Base-by-base conservation (phyloP, 1,140 invertebrate species). In the Heliconius nattereri region DNA sequence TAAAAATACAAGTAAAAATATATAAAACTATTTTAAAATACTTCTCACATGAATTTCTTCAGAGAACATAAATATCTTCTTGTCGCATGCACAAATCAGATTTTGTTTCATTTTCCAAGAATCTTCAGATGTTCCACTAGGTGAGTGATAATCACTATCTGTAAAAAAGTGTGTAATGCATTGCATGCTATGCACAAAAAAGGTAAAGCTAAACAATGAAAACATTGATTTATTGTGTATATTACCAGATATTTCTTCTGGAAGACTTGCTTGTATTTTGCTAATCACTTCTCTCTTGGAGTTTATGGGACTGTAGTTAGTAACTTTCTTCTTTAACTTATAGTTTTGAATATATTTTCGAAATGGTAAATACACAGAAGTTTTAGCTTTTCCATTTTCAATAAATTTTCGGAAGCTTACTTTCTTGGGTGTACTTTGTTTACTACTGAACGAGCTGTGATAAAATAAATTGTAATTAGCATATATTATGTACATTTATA, bases 31-130 rank as follows among this genome's bases (percentile, higher is more conserved):
- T 2, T 57, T n/a, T 7, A 57, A 66, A 66, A 13, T 16, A 66
- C 5, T 5, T 85, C 90, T 89, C 82, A 94, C 92, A 84, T 90
- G 87, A 76, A 93, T 88, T 76, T 82, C 89, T 78, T 94, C 92
- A n/a, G 93, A 94, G 2, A 94, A 84, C 93, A 94, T 94, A 66
- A 93, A 94, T 5, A 94, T 84, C 84, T 93, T 94, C 74, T 94
- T 94, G 73, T 94, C 91, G 82, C 93, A 93, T 40, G 93, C 91
- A 88, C 93, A 93, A 83, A 93, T 94, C 54, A 94, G 86, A 80
- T 91, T 93, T 74, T 93, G 93, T 81, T 94, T 93, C 87, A 94
- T 87, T 79, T 90, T 93, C 93, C 92, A 93, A 45, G 91, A 93
- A 37, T 94, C 92, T 78, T 94, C 93, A 49, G 92, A 94, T 73